Percentiles rank a stretch among this genome's conserved stretches.
phyloP scores from a whole-genome alignment of 2,113 vertebrate species.

The Pholis gunnellus region DNA sequence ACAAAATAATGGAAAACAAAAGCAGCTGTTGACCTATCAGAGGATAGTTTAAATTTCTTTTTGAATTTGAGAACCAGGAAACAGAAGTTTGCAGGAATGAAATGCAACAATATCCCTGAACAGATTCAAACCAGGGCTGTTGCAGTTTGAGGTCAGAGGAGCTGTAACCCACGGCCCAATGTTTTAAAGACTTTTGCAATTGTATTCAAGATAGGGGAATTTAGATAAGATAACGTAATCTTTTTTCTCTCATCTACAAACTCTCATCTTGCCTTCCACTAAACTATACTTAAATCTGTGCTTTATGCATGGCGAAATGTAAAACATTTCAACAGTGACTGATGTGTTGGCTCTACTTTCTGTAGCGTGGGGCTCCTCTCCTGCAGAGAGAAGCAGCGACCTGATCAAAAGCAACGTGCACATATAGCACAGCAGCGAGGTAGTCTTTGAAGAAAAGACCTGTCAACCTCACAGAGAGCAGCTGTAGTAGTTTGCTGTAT shows the following conservation, averaged over 20 bases:
- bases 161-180: background rate
- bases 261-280: background rate
- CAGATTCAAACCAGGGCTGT: background rate
- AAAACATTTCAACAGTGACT: background rate
- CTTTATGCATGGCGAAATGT: slow-evolving; percentile 10
- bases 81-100: background rate
- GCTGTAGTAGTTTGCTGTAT: slow-evolving; percentile 38
- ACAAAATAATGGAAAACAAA: background rate
- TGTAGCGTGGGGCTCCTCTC: background rate
- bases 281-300: background rate
- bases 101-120: background rate
- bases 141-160: background rate
- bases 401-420: slow-evolving; percentile 37
- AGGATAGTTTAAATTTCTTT: background rate
- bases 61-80: background rate
- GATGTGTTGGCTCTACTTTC: background rate
- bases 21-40: background rate
- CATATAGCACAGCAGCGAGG: slow-evolving; percentile 13
- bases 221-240: background rate
- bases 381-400: background rate
- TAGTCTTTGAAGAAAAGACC: slow-evolving; percentile 52
- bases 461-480: slow-evolving; percentile 58
- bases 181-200: background rate
- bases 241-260: background rate
- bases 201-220: background rate